These are phyloP conservation scores for Andricus grossulariae DNA, from an alignment of 1,140 invertebrate species.

Conservation along the genomic window DNA sequence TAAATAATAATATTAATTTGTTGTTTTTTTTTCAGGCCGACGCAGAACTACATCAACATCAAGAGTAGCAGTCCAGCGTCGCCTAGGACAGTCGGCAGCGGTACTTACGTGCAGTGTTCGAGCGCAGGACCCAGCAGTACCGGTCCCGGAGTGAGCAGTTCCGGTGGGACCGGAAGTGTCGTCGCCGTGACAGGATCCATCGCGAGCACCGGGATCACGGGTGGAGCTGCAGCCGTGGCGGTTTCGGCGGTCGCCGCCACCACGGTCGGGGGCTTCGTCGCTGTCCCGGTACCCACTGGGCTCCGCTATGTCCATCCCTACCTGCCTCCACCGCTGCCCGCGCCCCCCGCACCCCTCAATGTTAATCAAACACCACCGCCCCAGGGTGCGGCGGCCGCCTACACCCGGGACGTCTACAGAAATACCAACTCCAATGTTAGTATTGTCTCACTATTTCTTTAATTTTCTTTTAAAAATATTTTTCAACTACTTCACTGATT, in stretches of 20 bases:
- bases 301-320: constrained; percentile 73
- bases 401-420: constrained; percentile 69
- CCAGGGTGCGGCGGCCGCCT: constrained; percentile 59
- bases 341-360: constrained; percentile 63
- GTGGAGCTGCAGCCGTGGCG: constrained; percentile 52
- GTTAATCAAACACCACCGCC: constrained; percentile 70
- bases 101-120: constrained; percentile 62
- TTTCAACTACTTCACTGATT: too few relatives aligned
- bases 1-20: background rate
- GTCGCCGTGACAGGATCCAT: constrained; percentile 47
- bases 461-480: too few relatives aligned
- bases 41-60: constrained; percentile 72
- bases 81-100: constrained; percentile 67
- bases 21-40: constrained; percentile 60
- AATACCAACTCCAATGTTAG: constrained; percentile 69
- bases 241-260: constrained; percentile 48
- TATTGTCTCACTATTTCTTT: too few relatives aligned
- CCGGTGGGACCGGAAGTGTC: constrained; percentile 46
- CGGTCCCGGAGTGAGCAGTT: constrained; percentile 44
- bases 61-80: constrained; percentile 73
- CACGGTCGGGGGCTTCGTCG: constrained; percentile 50
- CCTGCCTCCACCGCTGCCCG: constrained; percentile 64
- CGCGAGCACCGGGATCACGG: constrained; percentile 46
- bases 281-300: constrained; percentile 61
- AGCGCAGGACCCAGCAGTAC: constrained; percentile 53